These are phyloP conservation scores for Latrodectus geometricus DNA, from an alignment of 1,140 invertebrate genomes.

Conservation along the genomic window DNA sequence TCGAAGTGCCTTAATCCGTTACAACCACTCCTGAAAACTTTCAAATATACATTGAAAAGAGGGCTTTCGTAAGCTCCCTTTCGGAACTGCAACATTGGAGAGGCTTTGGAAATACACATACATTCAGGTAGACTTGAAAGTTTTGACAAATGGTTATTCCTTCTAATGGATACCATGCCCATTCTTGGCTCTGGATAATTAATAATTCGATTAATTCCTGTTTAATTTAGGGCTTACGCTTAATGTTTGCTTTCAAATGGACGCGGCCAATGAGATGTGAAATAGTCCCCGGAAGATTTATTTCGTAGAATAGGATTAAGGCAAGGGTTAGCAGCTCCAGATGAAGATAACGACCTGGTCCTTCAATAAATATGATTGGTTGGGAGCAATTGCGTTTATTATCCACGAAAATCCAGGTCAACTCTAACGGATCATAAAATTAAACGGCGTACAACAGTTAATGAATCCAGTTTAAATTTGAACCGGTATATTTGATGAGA, in stretches of 20 bases:
- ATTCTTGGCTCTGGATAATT: not conserved
- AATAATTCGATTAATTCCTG: constrained; percentile 25
- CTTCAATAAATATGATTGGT: constrained; percentile 2
- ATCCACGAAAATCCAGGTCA: constrained; percentile 5
- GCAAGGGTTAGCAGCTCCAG: not conserved
- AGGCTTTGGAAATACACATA: not conserved
- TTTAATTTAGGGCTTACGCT: not conserved
- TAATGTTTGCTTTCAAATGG: not conserved
- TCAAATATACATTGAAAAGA: not conserved
- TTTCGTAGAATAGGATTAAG: not conserved
- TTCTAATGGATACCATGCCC: constrained; percentile 7
- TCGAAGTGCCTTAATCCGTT: not conserved
- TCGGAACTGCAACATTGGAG: not conserved
- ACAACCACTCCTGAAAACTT: not conserved
- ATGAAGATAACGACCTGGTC: constrained; percentile 4
- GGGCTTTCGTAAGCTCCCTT: not conserved
- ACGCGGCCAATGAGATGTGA: constrained; percentile 8
- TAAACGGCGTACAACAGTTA: not conserved
- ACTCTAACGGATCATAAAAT: constrained; percentile 17
- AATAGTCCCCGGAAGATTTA: constrained; percentile 3
- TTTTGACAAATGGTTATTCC: constrained; percentile 1
- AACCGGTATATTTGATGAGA: too few species aligned
- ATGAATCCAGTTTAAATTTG: not conserved
- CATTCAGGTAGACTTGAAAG: not conserved
- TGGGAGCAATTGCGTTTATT: not conserved